Percentiles rank a stretch among this genome's conserved stretches.
Evolutionary conservation across 2,113 vertebrate species (phyloP).

Genomic region (Aspidoscelis tigris): DNA sequence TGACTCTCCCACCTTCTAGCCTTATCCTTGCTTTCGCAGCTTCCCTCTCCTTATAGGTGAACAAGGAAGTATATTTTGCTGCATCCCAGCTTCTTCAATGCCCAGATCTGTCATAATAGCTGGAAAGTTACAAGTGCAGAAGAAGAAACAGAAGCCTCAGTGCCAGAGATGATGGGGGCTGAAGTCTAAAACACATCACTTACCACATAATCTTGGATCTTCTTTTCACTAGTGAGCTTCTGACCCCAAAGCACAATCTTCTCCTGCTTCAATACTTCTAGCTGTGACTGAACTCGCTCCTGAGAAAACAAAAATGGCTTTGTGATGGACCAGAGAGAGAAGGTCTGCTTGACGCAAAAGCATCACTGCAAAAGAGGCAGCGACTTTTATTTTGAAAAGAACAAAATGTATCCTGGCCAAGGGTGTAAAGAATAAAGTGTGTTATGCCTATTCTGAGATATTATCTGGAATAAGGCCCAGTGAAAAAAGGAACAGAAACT

Average conservation of each 20-base stretch:
- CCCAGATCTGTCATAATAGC: not conserved
- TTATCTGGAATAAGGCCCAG: too few species aligned
- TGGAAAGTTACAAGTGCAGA: not conserved
- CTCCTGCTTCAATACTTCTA: constrained; percentile 41
- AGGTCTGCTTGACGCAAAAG: too few species aligned
- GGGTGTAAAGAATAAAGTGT: too few species aligned
- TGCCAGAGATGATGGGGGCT: not conserved
- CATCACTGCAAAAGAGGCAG: too few species aligned
- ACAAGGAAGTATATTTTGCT: not conserved
- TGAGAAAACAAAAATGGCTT: constrained; percentile 9
- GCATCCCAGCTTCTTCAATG: not conserved
- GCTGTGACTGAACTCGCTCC: constrained; percentile 41
- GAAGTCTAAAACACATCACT: not conserved
- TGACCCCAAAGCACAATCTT: constrained; percentile 28
- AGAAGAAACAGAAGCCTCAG: not conserved
- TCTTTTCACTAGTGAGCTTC: constrained; percentile 29
- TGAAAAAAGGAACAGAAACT: not conserved
- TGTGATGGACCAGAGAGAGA: not conserved
- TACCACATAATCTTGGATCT: constrained; percentile 38
- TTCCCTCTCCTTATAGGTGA: not conserved
- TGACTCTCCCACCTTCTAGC: not conserved
- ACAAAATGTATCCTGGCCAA: too few species aligned
- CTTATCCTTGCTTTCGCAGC: not conserved
- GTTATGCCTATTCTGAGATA: too few species aligned
- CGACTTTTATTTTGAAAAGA: too few species aligned